Evolutionary conservation across 2,888 invertebrate genomes (phyloP).

Genomic region (Clepsis dumicolana): DNA sequence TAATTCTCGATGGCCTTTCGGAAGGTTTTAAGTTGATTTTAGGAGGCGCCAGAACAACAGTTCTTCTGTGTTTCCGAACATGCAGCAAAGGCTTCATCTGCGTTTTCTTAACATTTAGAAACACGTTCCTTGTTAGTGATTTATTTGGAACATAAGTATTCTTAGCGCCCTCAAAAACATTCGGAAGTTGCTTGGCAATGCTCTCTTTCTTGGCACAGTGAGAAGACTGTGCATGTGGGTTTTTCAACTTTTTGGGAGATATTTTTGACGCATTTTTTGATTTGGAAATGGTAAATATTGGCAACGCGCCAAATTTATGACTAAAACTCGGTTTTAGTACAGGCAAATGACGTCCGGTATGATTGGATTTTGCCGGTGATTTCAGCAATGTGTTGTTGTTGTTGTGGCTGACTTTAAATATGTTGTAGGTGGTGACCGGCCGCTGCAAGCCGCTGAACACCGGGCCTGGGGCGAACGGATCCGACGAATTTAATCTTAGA

Average conservation of each 20-base stretch:
- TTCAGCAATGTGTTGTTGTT: constrained; percentile 78
- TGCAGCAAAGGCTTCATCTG: constrained; percentile 75
- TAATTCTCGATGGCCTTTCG: constrained; percentile 75
- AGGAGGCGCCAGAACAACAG: constrained; percentile 80
- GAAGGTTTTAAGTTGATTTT: constrained; percentile 80
- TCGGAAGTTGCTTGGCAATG: constrained; percentile 67
- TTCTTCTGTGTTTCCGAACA: constrained; percentile 85
- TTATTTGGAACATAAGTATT: constrained; percentile 80
- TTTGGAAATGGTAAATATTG: constrained; percentile 69
- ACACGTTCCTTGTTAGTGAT: constrained; percentile 77
- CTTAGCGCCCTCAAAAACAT: constrained; percentile 78
- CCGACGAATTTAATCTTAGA: constrained; percentile 71
- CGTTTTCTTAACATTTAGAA: constrained; percentile 80
- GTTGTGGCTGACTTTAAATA: constrained; percentile 80
- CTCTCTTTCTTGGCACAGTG: constrained; percentile 67
- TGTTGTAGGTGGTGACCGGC: constrained; percentile 76
- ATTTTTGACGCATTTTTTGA: constrained; percentile 73
- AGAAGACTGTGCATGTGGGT: constrained; percentile 57
- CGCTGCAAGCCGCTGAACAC: constrained; percentile 81
- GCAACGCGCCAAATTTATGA: constrained; percentile 80
- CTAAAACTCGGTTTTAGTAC: constrained; percentile 75
- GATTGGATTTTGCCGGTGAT: constrained; percentile 69
- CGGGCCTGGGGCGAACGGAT: constrained; percentile 82
- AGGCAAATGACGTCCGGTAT: constrained; percentile 69
- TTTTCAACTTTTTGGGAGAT: constrained; percentile 67